Evolutionary conservation across 2,888 invertebrate genomes (phyloP).

Genomic region (Ellobium chinense): DNA sequence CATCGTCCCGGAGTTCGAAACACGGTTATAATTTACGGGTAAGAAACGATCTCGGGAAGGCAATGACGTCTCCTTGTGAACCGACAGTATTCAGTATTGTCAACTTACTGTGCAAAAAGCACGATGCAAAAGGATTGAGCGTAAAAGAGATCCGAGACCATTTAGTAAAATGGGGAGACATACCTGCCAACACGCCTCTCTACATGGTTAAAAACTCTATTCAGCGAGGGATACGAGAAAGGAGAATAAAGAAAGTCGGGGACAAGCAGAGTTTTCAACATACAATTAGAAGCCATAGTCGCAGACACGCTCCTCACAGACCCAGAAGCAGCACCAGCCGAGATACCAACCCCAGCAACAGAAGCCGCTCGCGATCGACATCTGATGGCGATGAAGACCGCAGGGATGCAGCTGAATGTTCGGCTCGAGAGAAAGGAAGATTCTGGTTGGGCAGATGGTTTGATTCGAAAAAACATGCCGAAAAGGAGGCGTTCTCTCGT

Average conservation of each 20-base stretch:
- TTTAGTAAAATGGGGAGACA: background rate
- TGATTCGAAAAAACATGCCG: too few relatives aligned
- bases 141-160: constrained; percentile 6
- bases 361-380: background rate
- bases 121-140: constrained; percentile 13
- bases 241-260: constrained; percentile 16
- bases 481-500: background rate
- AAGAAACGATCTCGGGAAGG: background rate
- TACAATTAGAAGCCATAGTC: background rate
- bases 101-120: background rate
- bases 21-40: background rate
- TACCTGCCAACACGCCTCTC: background rate
- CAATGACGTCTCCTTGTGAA: background rate
- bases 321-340: background rate
- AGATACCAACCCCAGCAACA: background rate
- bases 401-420: too few relatives aligned
- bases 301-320: background rate
- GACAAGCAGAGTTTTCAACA: background rate
- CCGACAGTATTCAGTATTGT: constrained; percentile 17
- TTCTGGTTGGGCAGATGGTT: too few relatives aligned
- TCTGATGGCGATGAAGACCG: too few relatives aligned
- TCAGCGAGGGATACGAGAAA: background rate
- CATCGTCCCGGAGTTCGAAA: background rate
- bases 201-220: background rate
- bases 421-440: too few relatives aligned